Evolutionary conservation across 2,113 vertebrate species (phyloP), one percentile per base, ranked within the genome.

Genomic region (Antigone vipio): DNA sequence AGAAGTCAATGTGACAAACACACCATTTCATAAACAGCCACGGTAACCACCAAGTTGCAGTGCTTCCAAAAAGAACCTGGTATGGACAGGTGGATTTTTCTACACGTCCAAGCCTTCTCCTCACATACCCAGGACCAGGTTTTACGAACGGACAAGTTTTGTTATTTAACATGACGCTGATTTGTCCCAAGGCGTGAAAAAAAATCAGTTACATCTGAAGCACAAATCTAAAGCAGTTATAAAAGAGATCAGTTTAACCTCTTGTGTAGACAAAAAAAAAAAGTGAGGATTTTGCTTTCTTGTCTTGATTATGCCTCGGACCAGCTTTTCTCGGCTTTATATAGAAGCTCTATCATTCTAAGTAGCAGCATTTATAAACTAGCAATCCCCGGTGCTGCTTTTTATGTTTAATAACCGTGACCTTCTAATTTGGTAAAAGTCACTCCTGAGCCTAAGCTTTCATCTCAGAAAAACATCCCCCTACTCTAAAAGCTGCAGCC

Each of bases 361-460:
- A 91, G 58, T 34, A 88, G 74, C 42, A 91, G 81, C 45, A 89
- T 75, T 91, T 91, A 92, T 73, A 42, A 93, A 84, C 62, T 9
- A 91, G 69, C 55, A 64, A 85, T 78, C 69, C 81, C 73, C 3
- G 0, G 64, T 67, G 42, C n/a, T 82, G 52, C 80, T 82, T 97
- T 95, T 87, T 89, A 58, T 45, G 60, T 79, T 91, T 95, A 97
- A 87, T 66, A 97, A 88, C 81, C 12, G 0, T 73, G 87, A 95
- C 87, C 86, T 44, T 13, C 91, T 85, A 89, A 91, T 83, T 75
- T 82, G 45, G 66, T 92, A 89, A 24, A 93, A 95, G 45, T 91
- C 84, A 85, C 42, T 89, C 74, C 40, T 88, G 53, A 91, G 77
- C 23, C 86, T 55, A 76, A 89, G 84, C 89, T 94, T 96, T 97